These are phyloP conservation scores for Gobius niger DNA, from an alignment of 2,113 vertebrate genomes.

Conservation along the genomic window DNA sequence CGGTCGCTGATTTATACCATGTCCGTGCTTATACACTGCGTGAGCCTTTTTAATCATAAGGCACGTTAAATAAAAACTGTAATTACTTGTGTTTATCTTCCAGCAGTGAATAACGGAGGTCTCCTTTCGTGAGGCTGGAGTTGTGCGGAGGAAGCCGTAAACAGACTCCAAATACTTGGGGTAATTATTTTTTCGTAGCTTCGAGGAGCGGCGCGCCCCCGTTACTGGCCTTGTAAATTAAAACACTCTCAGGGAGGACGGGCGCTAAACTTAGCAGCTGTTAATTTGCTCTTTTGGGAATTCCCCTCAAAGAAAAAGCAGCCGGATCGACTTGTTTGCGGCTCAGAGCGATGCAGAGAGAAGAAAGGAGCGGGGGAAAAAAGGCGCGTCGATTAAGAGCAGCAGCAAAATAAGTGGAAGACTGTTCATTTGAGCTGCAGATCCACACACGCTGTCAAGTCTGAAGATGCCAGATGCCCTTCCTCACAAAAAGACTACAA, in stretches of 20 bases:
- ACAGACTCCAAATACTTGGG: conserved; percentile 11
- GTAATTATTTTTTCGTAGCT: conserved; percentile 21
- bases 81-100: neutral
- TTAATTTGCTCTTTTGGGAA: conserved; percentile 15
- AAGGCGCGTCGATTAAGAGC: too few species aligned
- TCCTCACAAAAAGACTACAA: too few species aligned
- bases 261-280: neutral
- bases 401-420: neutral
- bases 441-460: too few species aligned
- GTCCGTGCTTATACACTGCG: neutral
- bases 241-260: neutral
- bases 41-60: neutral
- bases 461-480: too few species aligned
- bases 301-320: neutral
- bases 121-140: neutral
- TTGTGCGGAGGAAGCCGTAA: neutral
- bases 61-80: neutral
- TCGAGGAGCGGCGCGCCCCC: neutral
- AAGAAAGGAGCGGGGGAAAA: too few species aligned
- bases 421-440: too few species aligned
- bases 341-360: neutral
- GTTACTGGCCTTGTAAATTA: conserved; percentile 7
- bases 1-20: neutral
- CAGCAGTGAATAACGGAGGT: neutral
- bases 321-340: neutral